A percentile compares a stretch with the other conserved stretches of the same genome.
phyloP scores from a whole-genome alignment of 2,797 vertebrate species.

The Takifugu ocellatus region DNA sequence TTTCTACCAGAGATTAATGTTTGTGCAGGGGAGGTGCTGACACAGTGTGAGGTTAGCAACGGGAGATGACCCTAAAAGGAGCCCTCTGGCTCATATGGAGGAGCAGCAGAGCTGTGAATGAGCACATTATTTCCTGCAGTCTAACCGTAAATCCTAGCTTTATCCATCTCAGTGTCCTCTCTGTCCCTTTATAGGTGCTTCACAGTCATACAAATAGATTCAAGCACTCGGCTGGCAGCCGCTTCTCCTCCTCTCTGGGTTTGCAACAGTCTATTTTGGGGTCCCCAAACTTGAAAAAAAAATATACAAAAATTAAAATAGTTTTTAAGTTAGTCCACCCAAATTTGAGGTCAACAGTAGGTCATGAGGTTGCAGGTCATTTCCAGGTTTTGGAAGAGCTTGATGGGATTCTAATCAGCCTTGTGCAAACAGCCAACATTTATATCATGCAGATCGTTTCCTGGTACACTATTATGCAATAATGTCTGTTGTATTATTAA shows the following conservation, averaged over 20 bases:
- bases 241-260: not conserved
- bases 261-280: not conserved
- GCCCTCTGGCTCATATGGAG: constrained; percentile 21
- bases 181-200: not conserved
- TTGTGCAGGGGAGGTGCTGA: constrained; percentile 26
- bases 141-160: constrained; percentile 34
- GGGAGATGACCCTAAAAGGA: constrained; percentile 14
- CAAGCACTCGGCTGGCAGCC: not conserved
- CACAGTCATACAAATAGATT: not conserved
- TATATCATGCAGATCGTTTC: too few species aligned
- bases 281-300: too few species aligned
- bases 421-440: too few species aligned
- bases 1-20: constrained; percentile 32
- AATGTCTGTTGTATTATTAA: too few species aligned
- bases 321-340: too few species aligned
- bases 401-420: too few species aligned
- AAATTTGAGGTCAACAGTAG: too few species aligned
- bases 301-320: not conserved
- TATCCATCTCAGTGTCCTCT: constrained; percentile 18
- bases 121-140: constrained; percentile 31
- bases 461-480: too few species aligned
- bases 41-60: constrained; percentile 28
- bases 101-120: constrained; percentile 47
- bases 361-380: too few species aligned
- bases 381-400: too few species aligned